Base-by-base conservation (phyloP, 1,140 invertebrate genomes). In the Cylas formicarius region DNA sequence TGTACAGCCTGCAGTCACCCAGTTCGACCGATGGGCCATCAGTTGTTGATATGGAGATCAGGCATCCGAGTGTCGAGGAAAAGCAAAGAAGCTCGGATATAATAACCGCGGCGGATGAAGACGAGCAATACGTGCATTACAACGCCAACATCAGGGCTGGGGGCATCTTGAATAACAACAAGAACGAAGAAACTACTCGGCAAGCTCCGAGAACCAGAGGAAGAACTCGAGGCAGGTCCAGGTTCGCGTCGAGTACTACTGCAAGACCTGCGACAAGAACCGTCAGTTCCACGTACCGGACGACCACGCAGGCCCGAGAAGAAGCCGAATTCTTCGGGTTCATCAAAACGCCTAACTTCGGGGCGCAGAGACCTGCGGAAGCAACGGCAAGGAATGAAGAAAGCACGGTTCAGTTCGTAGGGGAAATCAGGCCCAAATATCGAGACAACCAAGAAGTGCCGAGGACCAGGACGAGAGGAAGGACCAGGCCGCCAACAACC, bases 271-370 rank as follows among this genome's bases (percentile, higher is more conserved):
- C 31, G 1, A 33, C 22, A 16, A 40, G 44, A 44, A 20, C 40
- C 7, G 48, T 51, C 20, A 48, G 55, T 7, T 58, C 52, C 18
- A 48, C 50, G n/a, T 40, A 35, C 8, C 53, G 47, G 10, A 56
- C 53, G n/a, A 24, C 44, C 18, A 24, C 39, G 10, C 27, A 24
- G 27, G n/a, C 36, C 5, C 40, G 56, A 32, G 53, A 58, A 43
- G 40, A 52, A 34, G 42, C 58, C 33, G 64, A 67, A 39, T 64
- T 60, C 29, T 67, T 58, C 47, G 64, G 64, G 8, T 67, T 67
- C 37, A 58, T 63, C 34, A 52, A 61, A 32, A 42, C 47, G 20
- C 63, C 64, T 17, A 55, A 37, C 27, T 63, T 56, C 35, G 47
- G 40, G 16, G 31, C 41, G 11, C 19, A 40, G 9, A 37, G 28